Evolutionary conservation across 2,888 invertebrate species (phyloP).

Genomic region (Leptinotarsa tumamoca): DNA sequence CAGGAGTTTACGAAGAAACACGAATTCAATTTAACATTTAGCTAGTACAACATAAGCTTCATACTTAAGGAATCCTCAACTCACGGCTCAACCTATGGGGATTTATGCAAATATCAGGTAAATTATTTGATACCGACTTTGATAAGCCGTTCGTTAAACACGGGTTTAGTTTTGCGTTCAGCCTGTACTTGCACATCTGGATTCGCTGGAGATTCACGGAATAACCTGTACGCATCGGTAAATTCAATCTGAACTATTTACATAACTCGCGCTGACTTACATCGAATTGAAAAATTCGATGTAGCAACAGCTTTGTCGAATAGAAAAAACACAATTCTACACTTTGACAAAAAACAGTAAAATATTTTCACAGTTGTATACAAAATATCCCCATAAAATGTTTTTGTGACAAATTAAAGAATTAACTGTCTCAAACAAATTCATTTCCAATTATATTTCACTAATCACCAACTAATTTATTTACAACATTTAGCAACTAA

Average conservation of each 20-base stretch:
- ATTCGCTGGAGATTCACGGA: background rate
- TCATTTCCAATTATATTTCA: no score
- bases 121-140: conserved; percentile 22
- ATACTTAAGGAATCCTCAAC: background rate
- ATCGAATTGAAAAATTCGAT: background rate
- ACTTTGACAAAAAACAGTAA: no score
- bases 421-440: no score
- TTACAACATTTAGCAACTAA: no score
- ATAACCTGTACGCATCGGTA: background rate
- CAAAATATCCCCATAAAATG: no score
- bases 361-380: no score
- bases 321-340: background rate
- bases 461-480: no score
- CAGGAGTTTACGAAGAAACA: conserved; percentile 21
- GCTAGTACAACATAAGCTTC: conserved; percentile 21
- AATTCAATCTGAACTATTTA: conserved; percentile 8
- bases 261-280: background rate
- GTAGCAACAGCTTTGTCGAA: background rate
- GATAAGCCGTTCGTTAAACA: conserved; percentile 24
- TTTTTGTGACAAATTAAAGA: no score
- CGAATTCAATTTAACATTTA: conserved; percentile 24
- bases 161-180: conserved; percentile 12
- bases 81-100: background rate
- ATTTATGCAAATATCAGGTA: conserved; percentile 23
- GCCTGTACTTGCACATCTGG: background rate